Percentiles rank a stretch among this genome's conserved stretches.
These are phyloP conservation scores for Euthynnus affinis DNA, from an alignment of 2,797 vertebrate genomes.

Conservation along the genomic window DNA sequence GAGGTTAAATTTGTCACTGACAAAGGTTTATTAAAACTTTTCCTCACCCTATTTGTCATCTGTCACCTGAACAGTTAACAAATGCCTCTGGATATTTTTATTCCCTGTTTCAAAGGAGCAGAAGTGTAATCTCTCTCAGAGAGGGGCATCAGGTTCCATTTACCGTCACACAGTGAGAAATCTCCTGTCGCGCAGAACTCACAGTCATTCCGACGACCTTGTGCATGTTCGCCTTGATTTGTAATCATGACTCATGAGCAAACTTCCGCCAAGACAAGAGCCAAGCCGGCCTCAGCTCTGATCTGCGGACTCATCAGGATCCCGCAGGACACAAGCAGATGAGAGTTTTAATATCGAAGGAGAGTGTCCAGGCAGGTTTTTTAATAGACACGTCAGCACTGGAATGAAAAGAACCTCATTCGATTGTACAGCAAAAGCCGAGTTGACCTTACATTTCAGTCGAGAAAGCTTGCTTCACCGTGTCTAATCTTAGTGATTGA, in stretches of 20 bases:
- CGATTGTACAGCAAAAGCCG: not conserved
- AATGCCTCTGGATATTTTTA: slow-evolving; percentile 39
- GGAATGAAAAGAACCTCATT: slow-evolving; percentile 24
- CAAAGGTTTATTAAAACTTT: slow-evolving; percentile 52
- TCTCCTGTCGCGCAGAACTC: slow-evolving; percentile 27
- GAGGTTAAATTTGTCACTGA: slow-evolving; percentile 50
- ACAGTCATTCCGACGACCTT: slow-evolving; percentile 36
- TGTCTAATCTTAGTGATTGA: not conserved
- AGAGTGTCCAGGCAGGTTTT: slow-evolving; percentile 8
- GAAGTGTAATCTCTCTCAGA: slow-evolving; percentile 28
- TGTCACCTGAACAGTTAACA: slow-evolving; percentile 33
- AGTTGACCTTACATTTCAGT: not conserved
- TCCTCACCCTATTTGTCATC: slow-evolving; percentile 41
- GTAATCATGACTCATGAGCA: slow-evolving; percentile 41
- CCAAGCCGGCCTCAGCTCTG: not conserved
- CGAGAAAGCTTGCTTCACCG: not conserved
- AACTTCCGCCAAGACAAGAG: slow-evolving; percentile 12
- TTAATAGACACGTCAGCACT: slow-evolving; percentile 3
- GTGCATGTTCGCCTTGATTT: slow-evolving; percentile 20
- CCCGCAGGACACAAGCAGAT: slow-evolving; percentile 20
- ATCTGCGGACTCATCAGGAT: slow-evolving; percentile 34
- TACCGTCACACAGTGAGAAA: slow-evolving; percentile 38
- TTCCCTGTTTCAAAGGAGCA: slow-evolving; percentile 12
- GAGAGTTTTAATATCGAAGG: slow-evolving; percentile 20
- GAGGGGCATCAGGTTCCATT: slow-evolving; percentile 31